phyloP scores from a whole-genome alignment of 2,113 vertebrate species.

The Gallinago undulata region DNA sequence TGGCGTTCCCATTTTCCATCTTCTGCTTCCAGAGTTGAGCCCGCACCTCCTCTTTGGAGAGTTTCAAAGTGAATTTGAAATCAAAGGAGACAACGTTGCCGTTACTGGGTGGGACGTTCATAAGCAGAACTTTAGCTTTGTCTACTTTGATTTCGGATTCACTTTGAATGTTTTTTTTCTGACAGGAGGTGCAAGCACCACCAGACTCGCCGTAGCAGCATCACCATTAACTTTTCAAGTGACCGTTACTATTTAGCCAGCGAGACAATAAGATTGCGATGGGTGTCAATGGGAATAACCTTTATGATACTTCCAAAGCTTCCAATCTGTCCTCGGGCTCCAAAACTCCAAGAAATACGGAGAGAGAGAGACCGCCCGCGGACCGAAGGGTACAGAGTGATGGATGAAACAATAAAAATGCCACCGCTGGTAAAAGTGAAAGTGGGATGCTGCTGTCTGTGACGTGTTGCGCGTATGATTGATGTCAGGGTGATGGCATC shows the following conservation, averaged over 20 bases:
- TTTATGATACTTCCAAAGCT: constrained; percentile 36
- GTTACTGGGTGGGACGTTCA: neutral
- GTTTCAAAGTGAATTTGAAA: constrained; percentile 60
- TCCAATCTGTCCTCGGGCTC: constrained; percentile 39
- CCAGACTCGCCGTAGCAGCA: neutral
- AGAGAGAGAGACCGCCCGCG: neutral
- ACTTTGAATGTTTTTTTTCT: constrained; percentile 35
- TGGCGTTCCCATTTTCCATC: neutral
- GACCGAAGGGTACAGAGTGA: constrained; percentile 2
- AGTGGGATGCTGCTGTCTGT: neutral
- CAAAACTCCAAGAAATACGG: constrained; percentile 42
- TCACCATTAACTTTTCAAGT: constrained; percentile 31
- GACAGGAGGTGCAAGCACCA: neutral
- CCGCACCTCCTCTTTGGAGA: neutral
- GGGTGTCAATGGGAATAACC: constrained; percentile 54
- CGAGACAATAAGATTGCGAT: constrained; percentile 10
- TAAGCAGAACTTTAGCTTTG: constrained; percentile 43
- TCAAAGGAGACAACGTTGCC: neutral
- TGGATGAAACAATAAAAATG: constrained; percentile 63
- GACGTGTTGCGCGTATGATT: neutral
- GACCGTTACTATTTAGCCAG: constrained; percentile 16
- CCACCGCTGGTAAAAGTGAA: neutral
- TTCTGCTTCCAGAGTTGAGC: neutral
- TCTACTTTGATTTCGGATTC: constrained; percentile 56
- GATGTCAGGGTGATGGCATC: neutral